Base-by-base conservation (phyloP, 2,797 vertebrate genomes). In the Manis pentadactyla region DNA sequence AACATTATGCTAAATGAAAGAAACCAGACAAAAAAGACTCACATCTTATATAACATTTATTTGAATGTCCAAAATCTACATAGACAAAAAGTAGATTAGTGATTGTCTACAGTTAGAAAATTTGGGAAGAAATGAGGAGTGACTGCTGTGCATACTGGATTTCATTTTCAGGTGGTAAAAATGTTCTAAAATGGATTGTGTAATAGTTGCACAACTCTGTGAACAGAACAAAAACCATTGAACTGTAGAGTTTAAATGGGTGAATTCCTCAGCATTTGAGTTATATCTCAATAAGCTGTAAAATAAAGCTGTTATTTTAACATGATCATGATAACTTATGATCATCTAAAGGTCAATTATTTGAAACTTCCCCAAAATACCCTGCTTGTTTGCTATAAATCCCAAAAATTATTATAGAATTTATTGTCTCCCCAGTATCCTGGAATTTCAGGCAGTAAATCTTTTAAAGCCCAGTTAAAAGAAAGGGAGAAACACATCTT, bases 371-470 rank as follows among this genome's bases (percentile, higher is more conserved):
- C 19, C 75, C 37, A 71, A 73, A 95, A 75, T 85, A 90, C 21
- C 18, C 53, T 84, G 42, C 39, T 94, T 82, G 6, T 85, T 73
- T 77, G 39, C 27, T 95, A 87, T 64, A 94, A 93, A 93, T 90
- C 31, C 81, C 75, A 4, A 93, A 91, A 95, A 87, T 37, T 64
- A 57, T 7, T 0, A 37, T 23, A 78, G 27, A 85, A 92, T 93
- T 59, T 87, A 90, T 84, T 92, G 90, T 90, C 19, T 46, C 55
- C 92, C 31, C 19, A 87, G 37, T 90, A 57, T 84, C 31, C 57
- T 64, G 90, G 51, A 93, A 86, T 84, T 86, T 92, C 78, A 86
- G 61, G 53, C 55, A 94, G 7, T 89, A 31, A 83, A 49, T 87
- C 34, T 55, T 93, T 79, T 51, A 92, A 23, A 63, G 10, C n/a